Evolutionary conservation across 2,888 invertebrate genomes (phyloP), one percentile per base, ranked within the genome.

Genomic region (Epirrhoe tristata): DNA sequence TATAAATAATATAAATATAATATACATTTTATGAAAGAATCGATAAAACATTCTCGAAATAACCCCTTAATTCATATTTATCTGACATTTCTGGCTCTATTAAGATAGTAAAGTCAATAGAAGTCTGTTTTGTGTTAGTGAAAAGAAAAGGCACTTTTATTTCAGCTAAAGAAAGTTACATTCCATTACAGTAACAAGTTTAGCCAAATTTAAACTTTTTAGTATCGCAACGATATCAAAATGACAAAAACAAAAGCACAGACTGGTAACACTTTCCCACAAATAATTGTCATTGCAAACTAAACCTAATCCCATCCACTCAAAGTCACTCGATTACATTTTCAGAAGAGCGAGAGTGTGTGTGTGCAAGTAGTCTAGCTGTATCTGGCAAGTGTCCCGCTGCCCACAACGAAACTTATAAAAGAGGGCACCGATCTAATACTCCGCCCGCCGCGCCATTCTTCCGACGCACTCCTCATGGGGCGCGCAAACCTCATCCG

Each of bases 401-500:
- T 73, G 83, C 86, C 87, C 83, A 83, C 88, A 83, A 82, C 91
- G 83, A 84, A 93, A 90, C 91, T 93, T 93, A 93, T 93, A 93
- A 93, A 93, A 93, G 93, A 86, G 86, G 86, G 86, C 84, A 79
- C 79, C 84, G 77, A 83, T 84, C 83, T 85, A 86, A 80, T 82
- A 84, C 90, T 87, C 87, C 90, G 92, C 91, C 87, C 92, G 90
- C 85, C 89, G 88, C 91, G 89, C 83, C 85, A 81, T 91, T 90
- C 84, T 86, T 85, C 82, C 83, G 81, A 85, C 86, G 85, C 91
- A 84, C 80, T 90, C 90, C 93, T 87, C 91, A 93, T 93, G 93
- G 93, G 90, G 92, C 91, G 92, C 93, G 89, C 92, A 84, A 89
- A 90, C 84, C 86, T 87, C 84, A 81, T 83, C 83, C 90, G 90